Evolutionary conservation across 2,113 vertebrate species (phyloP).

Genomic region (Pseudolaguvia tuberculata): DNA sequence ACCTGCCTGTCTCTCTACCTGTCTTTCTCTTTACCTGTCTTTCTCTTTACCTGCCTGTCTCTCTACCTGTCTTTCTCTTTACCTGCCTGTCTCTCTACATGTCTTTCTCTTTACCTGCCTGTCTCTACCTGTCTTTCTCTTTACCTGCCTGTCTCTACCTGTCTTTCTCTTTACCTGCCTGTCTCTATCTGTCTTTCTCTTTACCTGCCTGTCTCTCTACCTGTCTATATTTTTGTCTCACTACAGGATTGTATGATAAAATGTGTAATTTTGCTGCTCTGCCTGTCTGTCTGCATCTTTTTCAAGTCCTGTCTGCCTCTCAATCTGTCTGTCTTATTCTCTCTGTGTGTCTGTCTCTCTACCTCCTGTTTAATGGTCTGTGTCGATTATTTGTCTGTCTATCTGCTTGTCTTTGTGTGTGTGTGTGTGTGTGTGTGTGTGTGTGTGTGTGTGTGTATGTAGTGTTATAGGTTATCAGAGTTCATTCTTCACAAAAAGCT

Average conservation of each 20-base stretch:
- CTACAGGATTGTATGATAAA: not conserved
- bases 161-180: constrained; percentile 25
- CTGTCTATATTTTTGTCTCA: constrained; percentile 5
- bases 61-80: too few species aligned
- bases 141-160: not conserved
- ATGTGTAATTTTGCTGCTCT: constrained; percentile 10
- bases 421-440: too few species aligned
- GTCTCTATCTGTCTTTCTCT: constrained; percentile 11
- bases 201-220: constrained; percentile 30
- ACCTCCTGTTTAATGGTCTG: too few species aligned
- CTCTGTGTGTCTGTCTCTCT: not conserved
- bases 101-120: not conserved
- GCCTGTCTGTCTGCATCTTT: not conserved
- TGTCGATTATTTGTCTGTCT: not conserved
- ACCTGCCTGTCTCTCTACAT: too few species aligned
- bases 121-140: constrained; percentile 1
- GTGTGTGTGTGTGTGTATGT: not conserved
- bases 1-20: constrained; percentile 1
- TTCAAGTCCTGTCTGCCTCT: not conserved
- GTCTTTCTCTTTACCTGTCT: not conserved
- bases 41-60: not conserved
- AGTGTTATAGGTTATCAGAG: not conserved
- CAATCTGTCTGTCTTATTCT: not conserved
- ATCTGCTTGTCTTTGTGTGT: not conserved
- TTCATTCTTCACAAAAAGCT: not conserved